Evolutionary conservation across 2,888 invertebrate species (phyloP).

Genomic region (Caradrina clavipalpis): DNA sequence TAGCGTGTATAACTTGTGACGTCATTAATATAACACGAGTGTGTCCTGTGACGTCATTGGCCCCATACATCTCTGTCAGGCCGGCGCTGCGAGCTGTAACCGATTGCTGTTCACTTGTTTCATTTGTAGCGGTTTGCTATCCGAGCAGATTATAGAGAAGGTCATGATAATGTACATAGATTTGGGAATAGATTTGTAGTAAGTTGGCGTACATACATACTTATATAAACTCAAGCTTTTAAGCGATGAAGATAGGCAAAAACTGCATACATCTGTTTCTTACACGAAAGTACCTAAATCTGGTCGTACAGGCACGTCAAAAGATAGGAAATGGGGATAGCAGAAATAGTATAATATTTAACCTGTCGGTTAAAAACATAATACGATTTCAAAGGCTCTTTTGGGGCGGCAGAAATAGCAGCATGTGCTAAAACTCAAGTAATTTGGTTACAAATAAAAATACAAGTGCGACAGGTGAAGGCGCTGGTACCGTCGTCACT

Average conservation of each 20-base stretch:
- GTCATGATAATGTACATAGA: conserved; percentile 1
- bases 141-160: conserved; percentile 12
- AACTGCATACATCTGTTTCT: no score
- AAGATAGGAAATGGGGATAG: background rate
- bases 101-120: conserved; percentile 58
- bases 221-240: no score
- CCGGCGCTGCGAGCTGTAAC: conserved; percentile 50
- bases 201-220: no score
- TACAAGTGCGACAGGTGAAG: background rate
- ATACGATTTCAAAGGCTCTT: no score
- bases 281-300: no score
- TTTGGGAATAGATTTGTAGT: background rate
- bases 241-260: no score
- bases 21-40: conserved; percentile 67
- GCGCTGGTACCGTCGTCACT: conserved; percentile 19
- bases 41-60: conserved; percentile 60
- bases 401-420: background rate
- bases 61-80: conserved; percentile 66
- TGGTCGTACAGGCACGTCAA: background rate
- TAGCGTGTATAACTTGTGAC: conserved; percentile 62
- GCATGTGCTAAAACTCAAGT: background rate
- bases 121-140: conserved; percentile 42
- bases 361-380: background rate
- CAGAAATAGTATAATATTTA: background rate
- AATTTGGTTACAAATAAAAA: conserved; percentile 5